Conservation (phyloP, 2,888 invertebrate species). For the Thalpophila matura region DNA sequence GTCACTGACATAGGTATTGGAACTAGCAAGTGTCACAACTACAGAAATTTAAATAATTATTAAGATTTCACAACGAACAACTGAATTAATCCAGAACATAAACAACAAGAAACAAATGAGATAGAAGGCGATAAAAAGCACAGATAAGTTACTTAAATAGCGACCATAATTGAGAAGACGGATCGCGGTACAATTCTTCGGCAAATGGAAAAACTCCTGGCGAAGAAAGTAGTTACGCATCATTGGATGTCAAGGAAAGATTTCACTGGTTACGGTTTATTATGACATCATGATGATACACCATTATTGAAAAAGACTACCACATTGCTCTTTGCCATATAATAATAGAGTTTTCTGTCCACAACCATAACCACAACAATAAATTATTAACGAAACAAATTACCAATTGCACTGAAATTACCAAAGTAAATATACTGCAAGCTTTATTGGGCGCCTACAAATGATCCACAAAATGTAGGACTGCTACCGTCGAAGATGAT, state of each 20-base stretch:
- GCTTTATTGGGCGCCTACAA: conserved; percentile 5
- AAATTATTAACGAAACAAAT: not conserved
- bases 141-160: not conserved
- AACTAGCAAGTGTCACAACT: too few relatives aligned
- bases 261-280: not conserved
- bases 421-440: not conserved
- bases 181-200: not conserved
- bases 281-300: not conserved
- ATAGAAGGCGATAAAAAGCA: too few relatives aligned
- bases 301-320: not conserved
- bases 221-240: not conserved
- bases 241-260: too few relatives aligned
- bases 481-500: not conserved
- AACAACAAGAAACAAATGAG: not conserved
- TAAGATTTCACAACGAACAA: too few relatives aligned
- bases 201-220: not conserved
- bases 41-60: too few relatives aligned
- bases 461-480: conserved; percentile 15
- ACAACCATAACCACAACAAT: not conserved
- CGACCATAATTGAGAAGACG: not conserved
- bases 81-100: too few relatives aligned
- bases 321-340: not conserved
- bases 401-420: not conserved
- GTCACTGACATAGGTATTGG: not conserved
- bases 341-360: too few relatives aligned